phyloP scores from a whole-genome alignment of 2,113 vertebrate species.

The Epinephelus fuscoguttatus region DNA sequence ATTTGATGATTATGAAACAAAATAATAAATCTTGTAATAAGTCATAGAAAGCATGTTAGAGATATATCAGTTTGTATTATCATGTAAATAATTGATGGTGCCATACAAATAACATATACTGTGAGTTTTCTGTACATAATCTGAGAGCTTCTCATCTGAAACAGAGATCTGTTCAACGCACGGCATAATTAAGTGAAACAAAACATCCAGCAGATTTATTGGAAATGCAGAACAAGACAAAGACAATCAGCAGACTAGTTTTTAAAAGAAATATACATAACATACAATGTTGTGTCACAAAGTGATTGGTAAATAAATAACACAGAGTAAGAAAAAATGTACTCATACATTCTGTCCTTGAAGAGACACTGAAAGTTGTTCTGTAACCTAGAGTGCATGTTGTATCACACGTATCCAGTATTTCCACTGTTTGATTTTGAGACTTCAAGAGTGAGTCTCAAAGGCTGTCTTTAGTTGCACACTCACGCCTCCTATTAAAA shows the following conservation, averaged over 20 bases:
- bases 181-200: slow-evolving; percentile 35
- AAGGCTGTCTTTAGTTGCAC: neutral
- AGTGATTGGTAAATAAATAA: slow-evolving; percentile 60
- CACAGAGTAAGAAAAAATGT: slow-evolving; percentile 33
- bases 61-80: slow-evolving; percentile 56
- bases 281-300: slow-evolving; percentile 47
- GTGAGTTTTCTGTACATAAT: slow-evolving; percentile 48
- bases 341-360: slow-evolving; percentile 48
- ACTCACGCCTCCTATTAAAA: neutral
- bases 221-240: slow-evolving; percentile 66
- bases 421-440: neutral
- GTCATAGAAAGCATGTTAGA: slow-evolving; percentile 11
- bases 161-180: slow-evolving; percentile 4
- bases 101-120: slow-evolving; percentile 48
- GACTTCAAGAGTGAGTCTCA: slow-evolving; percentile 6
- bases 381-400: slow-evolving; percentile 14
- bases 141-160: neutral
- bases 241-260: slow-evolving; percentile 50
- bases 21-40: slow-evolving; percentile 19
- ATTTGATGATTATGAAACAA: slow-evolving; percentile 2
- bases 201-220: slow-evolving; percentile 73
- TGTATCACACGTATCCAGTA: neutral
- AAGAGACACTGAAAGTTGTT: slow-evolving; percentile 27
- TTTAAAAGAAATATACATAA: slow-evolving; percentile 46
- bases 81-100: slow-evolving; percentile 56